Evolutionary conservation across 2,797 vertebrate genomes (phyloP), one percentile per base, ranked within the genome.

Genomic region (Anniella stebbinsi): DNA sequence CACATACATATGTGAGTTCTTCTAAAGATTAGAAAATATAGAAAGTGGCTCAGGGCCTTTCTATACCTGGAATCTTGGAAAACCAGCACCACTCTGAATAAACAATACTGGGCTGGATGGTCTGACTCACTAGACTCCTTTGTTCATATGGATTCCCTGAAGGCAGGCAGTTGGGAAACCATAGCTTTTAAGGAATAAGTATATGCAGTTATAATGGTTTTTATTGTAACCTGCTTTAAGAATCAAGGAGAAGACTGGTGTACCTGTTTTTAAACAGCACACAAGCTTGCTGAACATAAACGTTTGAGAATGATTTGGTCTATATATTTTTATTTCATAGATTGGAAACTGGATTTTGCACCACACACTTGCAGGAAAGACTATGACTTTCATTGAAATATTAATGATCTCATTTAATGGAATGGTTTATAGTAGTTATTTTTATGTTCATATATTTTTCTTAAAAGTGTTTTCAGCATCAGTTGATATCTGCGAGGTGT

Each of bases 391-490:
- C 87, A 36, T 86, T 17, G 72, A 88, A 45, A 85, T 81, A 91
- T 84, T 80, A 41, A 81, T 78, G 51, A 81, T 85, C 81, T 92
- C 38, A 57, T 5, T 88, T 87, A 69, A 84, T 90, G 15, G 77
- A 88, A 63, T 87, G 0, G 3, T 63, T 86, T 80, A 54, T 94
- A 81, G 63, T 92, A 87, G 84, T 94, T 88, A 91, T 91, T 80
- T 3, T 78, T 51, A 33, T 86, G 1, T 83, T 87, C 17, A 18
- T 80, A n/a, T 75, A 78, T 88, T 95, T 94, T 84, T 88, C 83
- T 23, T 30, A 63, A 81, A 89, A 89, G 86, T 95, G 7, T 89
- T 8, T 30, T 85, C 81, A 95, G 70, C 87, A 77, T 89, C 91
- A 90, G 73, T 84, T 81, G 84, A 11, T 70, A 76, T 91, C 80